These are phyloP conservation scores for Tenebrio molitor DNA, from an alignment of 1,140 invertebrate genomes.

Conservation along the genomic window DNA sequence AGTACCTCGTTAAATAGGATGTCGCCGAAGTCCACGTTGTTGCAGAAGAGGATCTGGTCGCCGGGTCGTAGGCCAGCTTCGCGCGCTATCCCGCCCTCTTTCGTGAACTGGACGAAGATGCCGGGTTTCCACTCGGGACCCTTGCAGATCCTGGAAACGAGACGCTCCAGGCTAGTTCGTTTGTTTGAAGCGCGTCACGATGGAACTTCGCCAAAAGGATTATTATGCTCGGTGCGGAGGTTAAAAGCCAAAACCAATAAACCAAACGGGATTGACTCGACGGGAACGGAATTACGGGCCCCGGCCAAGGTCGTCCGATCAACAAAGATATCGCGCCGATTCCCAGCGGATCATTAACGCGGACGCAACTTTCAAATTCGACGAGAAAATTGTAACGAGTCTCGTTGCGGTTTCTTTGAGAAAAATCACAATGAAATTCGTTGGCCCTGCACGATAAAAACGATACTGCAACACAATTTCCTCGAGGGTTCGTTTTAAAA, in stretches of 20 bases:
- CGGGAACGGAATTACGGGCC: no score
- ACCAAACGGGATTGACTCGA: conserved; percentile 8
- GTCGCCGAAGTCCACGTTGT: conserved; percentile 83
- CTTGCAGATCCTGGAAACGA: conserved; percentile 78
- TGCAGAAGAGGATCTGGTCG: conserved; percentile 93
- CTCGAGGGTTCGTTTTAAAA: no score
- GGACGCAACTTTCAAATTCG: no score
- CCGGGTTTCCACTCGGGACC: conserved; percentile 88
- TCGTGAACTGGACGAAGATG: conserved; percentile 92
- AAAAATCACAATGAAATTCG: no score
- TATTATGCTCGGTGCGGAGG: conserved; percentile 14
- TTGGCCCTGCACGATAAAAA: no score
- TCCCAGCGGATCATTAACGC: no score
- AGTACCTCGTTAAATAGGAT: conserved; percentile 84
- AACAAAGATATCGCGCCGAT: no score
- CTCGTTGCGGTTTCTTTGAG: no score
- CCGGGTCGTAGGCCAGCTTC: conserved; percentile 90
- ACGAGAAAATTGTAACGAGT: no score
- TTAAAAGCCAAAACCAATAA: conserved; percentile 24
- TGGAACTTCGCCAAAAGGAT: conserved; percentile 9
- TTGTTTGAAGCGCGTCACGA: conserved; percentile 15
- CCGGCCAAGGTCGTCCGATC: no score
- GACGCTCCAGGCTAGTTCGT: neutral
- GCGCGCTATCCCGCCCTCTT: conserved; percentile 87
- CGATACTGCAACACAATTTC: no score